phyloP scores from a whole-genome alignment of 2,888 invertebrate genomes.

The Trachelus troglodyta region DNA sequence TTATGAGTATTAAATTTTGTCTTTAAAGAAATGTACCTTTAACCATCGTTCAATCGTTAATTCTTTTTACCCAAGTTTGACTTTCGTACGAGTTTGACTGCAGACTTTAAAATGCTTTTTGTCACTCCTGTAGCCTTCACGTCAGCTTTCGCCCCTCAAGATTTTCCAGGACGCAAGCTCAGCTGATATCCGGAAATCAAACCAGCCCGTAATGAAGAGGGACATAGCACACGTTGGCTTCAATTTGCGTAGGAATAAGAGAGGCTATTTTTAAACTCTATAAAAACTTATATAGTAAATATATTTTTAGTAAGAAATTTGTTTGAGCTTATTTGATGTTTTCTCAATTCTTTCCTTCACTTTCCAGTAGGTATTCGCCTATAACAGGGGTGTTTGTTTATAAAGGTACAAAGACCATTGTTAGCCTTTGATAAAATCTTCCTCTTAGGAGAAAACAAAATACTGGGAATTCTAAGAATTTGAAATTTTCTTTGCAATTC shows the following conservation, averaged over 20 bases:
- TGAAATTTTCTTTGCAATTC: not conserved
- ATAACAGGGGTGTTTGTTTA: not conserved
- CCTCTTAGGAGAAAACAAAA: not conserved
- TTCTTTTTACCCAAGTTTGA: not conserved
- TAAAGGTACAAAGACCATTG: not conserved
- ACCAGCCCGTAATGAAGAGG: not conserved
- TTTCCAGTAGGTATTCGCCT: no score
- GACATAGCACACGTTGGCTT: not conserved
- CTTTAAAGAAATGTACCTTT: not conserved
- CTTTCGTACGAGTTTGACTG: not conserved
- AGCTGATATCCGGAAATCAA: not conserved
- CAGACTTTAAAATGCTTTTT: not conserved
- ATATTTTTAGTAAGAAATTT: not conserved
- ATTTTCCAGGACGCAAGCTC: not conserved
- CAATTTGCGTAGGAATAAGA: not conserved
- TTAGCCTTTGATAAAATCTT: not conserved
- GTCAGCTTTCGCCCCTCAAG: not conserved
- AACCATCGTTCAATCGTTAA: not conserved
- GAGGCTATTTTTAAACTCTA: not conserved
- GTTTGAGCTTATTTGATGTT: not conserved
- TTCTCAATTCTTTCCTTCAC: no score
- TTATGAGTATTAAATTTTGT: not conserved
- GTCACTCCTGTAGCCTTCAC: not conserved
- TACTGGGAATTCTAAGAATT: not conserved
- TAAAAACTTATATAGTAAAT: not conserved